These are phyloP conservation scores for Crenuchus spilurus DNA, from an alignment of 2,797 vertebrate species.

Conservation along the genomic window DNA sequence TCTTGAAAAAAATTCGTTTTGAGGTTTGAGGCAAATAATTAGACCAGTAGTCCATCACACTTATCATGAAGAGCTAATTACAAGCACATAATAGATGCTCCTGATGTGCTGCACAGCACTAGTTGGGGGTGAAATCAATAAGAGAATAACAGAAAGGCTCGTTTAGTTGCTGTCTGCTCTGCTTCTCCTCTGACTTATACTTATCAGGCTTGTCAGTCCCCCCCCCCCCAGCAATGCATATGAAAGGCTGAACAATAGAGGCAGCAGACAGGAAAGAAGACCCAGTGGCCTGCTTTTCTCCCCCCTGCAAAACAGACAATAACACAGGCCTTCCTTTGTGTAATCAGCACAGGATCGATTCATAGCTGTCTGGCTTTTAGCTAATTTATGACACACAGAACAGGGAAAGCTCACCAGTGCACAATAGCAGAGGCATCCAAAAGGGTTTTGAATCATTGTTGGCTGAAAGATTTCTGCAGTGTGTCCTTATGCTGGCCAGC, in stretches of 20 bases:
- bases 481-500: neutral
- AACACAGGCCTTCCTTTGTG: slow-evolving; percentile 64
- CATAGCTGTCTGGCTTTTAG: slow-evolving; percentile 56
- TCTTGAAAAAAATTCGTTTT: no score
- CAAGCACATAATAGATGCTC: neutral
- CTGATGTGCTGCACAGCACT: neutral
- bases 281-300: slow-evolving; percentile 68
- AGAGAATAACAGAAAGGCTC: slow-evolving; percentile 30
- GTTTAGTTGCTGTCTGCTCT: slow-evolving; percentile 22
- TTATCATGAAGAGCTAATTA: neutral
- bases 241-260: slow-evolving; percentile 67
- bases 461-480: neutral
- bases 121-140: slow-evolving; percentile 15
- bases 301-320: slow-evolving; percentile 58
- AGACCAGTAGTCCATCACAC: neutral
- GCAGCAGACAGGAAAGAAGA: slow-evolving; percentile 71
- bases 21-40: no score
- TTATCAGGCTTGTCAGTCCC: slow-evolving; percentile 56
- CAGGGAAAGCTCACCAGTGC: slow-evolving; percentile 22
- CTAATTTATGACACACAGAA: slow-evolving; percentile 66
- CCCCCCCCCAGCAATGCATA: slow-evolving; percentile 60
- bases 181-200: slow-evolving; percentile 52
- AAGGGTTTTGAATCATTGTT: neutral
- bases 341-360: slow-evolving; percentile 71
- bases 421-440: slow-evolving; percentile 36